Evolutionary conservation across 2,797 vertebrate species (phyloP).

Genomic region (Chelmon rostratus): DNA sequence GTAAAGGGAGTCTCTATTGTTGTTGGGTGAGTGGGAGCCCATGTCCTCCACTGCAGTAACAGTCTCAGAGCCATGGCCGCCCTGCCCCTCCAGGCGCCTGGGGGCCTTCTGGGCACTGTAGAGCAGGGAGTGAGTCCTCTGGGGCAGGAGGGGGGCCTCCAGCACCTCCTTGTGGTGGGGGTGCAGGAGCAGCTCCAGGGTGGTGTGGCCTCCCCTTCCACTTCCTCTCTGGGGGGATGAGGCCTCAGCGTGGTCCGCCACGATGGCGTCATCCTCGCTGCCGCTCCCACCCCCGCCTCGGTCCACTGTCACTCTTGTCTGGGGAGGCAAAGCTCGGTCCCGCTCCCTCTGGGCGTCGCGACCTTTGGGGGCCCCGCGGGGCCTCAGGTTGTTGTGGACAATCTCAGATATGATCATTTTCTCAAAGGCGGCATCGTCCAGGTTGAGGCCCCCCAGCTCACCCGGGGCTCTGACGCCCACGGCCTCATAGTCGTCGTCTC

Average conservation of each 20-base stretch:
- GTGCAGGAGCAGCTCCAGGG: slow-evolving; percentile 92
- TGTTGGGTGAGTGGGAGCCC: slow-evolving; percentile 88
- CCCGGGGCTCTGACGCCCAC: slow-evolving; percentile 88
- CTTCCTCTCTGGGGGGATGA: slow-evolving; percentile 87
- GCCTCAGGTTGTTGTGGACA: slow-evolving; percentile 98
- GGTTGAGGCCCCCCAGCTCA: slow-evolving; percentile 92
- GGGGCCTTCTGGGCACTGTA: slow-evolving; percentile 92
- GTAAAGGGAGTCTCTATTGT: slow-evolving; percentile 98
- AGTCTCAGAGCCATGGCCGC: slow-evolving; percentile 89
- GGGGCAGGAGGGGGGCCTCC: slow-evolving; percentile 95
- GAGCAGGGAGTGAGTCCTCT: slow-evolving; percentile 99
- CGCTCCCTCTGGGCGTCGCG: slow-evolving; percentile 70
- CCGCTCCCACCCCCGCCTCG: slow-evolving; percentile 85
- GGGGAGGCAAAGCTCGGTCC: slow-evolving; percentile 68
- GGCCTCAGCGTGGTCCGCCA: slow-evolving; percentile 89
- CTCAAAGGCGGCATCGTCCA: slow-evolving; percentile 96
- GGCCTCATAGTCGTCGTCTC: slow-evolving; percentile 93
- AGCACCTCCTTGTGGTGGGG: slow-evolving; percentile 91
- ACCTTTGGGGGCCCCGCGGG: slow-evolving; percentile 84
- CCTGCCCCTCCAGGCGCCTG: slow-evolving; percentile 83
- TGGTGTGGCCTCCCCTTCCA: slow-evolving; percentile 86
- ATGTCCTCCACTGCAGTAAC: slow-evolving; percentile 87
- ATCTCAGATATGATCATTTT: slow-evolving; percentile 99
- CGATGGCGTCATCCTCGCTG: slow-evolving; percentile 93
- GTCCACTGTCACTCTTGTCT: slow-evolving; percentile 73